Evolutionary conservation across 1,140 invertebrate genomes (phyloP).

Genomic region (Habropoda laboriosa): DNA sequence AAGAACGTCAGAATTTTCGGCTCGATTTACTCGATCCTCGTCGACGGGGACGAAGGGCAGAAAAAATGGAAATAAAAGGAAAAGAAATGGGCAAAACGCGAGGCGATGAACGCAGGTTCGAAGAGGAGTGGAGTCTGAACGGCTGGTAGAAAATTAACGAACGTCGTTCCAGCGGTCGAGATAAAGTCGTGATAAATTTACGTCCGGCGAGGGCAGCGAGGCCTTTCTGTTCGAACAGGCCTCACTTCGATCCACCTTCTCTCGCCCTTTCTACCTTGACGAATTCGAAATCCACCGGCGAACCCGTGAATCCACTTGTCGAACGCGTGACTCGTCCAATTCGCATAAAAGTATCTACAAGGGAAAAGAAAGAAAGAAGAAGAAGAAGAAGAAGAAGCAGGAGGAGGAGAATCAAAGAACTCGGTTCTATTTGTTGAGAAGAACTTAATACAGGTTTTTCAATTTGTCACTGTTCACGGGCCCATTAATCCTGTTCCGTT

Average conservation of each 20-base stretch:
- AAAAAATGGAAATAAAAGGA: slow-evolving; percentile 21
- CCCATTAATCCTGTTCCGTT: background rate
- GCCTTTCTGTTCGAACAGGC: slow-evolving; percentile 27
- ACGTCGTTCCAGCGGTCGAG: slow-evolving; percentile 68
- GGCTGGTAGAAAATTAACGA: slow-evolving; percentile 72
- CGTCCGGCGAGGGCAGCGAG: slow-evolving; percentile 54
- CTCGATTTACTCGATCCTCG: slow-evolving; percentile 46
- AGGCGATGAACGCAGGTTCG: slow-evolving; percentile 14
- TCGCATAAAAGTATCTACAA: background rate
- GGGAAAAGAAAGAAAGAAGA: too few relatives aligned
- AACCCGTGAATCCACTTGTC: slow-evolving; percentile 9
- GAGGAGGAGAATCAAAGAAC: background rate
- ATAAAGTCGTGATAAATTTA: slow-evolving; percentile 79
- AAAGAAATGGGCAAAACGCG: slow-evolving; percentile 35
- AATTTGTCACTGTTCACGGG: background rate
- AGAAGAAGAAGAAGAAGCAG: too few relatives aligned
- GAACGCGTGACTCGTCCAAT: slow-evolving; percentile 15
- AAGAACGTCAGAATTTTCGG: slow-evolving; percentile 52
- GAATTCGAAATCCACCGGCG: slow-evolving; percentile 45
- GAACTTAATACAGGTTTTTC: background rate
- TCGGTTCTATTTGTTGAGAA: background rate
- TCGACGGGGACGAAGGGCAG: slow-evolving; percentile 13
- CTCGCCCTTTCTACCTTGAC: slow-evolving; percentile 51
- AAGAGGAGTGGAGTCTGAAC: background rate
- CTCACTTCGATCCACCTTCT: slow-evolving; percentile 67